Evolutionary conservation across 2,797 vertebrate species (phyloP).

Genomic region (Paedocypris micromegethes): DNA sequence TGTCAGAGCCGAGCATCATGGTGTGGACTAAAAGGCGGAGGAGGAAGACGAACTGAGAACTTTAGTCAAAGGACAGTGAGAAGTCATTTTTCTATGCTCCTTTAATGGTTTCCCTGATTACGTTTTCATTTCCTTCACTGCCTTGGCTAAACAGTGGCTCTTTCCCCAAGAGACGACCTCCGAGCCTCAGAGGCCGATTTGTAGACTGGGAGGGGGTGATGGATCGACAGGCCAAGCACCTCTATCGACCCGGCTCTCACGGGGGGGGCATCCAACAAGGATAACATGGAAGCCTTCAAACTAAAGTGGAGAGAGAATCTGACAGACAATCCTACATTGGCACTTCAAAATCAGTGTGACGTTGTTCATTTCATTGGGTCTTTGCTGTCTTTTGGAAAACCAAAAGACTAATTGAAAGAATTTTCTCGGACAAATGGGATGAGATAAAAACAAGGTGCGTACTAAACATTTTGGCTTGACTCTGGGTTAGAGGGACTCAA

Average conservation of each 20-base stretch:
- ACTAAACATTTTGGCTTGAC: too few relatives aligned
- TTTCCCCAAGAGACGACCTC: constrained; percentile 58
- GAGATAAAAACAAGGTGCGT: too few relatives aligned
- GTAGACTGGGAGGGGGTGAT: constrained; percentile 54
- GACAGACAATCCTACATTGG: constrained; percentile 30
- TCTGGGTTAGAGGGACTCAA: too few relatives aligned
- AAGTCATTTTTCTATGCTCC: constrained; percentile 67
- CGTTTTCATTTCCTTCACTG: constrained; percentile 63
- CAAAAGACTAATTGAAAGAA: too few relatives aligned
- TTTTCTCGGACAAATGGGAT: too few relatives aligned
- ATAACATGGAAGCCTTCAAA: constrained; percentile 37
- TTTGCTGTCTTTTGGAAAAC: too few relatives aligned
- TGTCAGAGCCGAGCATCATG: constrained; percentile 49
- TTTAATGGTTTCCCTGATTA: constrained; percentile 70
- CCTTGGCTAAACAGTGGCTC: constrained; percentile 64
- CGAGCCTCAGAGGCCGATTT: constrained; percentile 40
- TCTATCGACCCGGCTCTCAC: constrained; percentile 52
- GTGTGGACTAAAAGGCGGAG: constrained; percentile 42
- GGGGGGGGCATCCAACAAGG: constrained; percentile 37
- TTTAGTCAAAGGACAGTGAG: constrained; percentile 54
- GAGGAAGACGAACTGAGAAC: constrained; percentile 38
- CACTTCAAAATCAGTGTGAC: not conserved
- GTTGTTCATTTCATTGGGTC: constrained; percentile 4
- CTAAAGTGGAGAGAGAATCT: constrained; percentile 8
- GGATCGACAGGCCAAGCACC: constrained; percentile 60